Evolutionary conservation across 2,888 invertebrate genomes (phyloP).

Genomic region (Apocheima hispidaria): DNA sequence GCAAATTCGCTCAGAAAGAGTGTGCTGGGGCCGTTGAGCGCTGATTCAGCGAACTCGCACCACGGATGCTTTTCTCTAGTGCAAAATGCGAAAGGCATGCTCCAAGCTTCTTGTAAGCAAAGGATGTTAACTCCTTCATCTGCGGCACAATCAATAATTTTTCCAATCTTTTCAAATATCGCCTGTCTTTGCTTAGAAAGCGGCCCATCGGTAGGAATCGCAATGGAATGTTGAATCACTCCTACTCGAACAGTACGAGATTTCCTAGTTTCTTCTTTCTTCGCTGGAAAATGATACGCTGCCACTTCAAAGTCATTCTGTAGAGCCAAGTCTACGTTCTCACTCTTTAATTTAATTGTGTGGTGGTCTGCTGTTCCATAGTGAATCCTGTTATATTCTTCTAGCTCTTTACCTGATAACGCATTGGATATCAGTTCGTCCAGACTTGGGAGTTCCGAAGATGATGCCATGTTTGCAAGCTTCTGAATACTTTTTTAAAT

Average conservation of each 20-base stretch:
- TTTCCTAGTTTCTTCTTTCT: constrained; percentile 89
- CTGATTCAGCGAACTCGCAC: constrained; percentile 98
- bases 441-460: constrained; percentile 12
- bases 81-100: constrained; percentile 99
- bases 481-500: neutral
- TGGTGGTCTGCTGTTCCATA: constrained; percentile 90
- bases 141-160: constrained; percentile 92
- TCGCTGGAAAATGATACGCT: constrained; percentile 90
- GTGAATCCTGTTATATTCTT: constrained; percentile 90
- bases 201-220: constrained; percentile 90
- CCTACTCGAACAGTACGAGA: constrained; percentile 92
- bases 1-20: constrained; percentile 92
- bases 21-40: constrained; percentile 93
- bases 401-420: constrained; percentile 78
- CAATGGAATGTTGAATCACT: constrained; percentile 94
- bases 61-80: constrained; percentile 98
- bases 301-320: constrained; percentile 90
- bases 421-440: constrained; percentile 4
- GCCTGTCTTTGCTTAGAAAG: constrained; percentile 91
- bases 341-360: constrained; percentile 49
- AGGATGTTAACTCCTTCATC: constrained; percentile 93
- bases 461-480: constrained; percentile 3
- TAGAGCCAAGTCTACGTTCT: constrained; percentile 53
- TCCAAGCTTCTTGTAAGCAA: constrained; percentile 99
- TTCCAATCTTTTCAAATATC: constrained; percentile 90